Evolutionary conservation across 1,140 invertebrate species (phyloP).

Genomic region (Belonocnema kinseyi): DNA sequence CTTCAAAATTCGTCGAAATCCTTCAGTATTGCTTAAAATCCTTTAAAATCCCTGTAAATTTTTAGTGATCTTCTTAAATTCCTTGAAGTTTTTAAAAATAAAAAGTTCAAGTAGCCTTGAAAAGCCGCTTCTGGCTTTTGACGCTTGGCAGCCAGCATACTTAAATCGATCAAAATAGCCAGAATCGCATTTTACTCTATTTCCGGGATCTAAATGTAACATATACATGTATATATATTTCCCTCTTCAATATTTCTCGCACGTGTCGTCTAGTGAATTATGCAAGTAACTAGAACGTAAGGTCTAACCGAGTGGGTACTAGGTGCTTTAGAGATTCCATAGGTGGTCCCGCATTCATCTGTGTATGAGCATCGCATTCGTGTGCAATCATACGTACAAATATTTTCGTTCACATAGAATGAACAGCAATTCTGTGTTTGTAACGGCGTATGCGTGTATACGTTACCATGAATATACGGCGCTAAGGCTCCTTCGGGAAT

Average conservation of each 20-base stretch:
- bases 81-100: no score
- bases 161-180: not conserved
- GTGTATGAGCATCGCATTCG: conserved; percentile 13
- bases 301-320: conserved; percentile 33
- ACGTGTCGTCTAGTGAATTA: conserved; percentile 40
- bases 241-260: conserved; percentile 27
- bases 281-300: conserved; percentile 34
- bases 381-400: conserved; percentile 6
- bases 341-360: not conserved
- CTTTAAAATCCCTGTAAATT: no score
- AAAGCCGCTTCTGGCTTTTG: no score
- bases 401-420: not conserved
- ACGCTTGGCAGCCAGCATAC: not conserved
- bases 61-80: no score
- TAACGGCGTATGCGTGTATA: not conserved
- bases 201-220: not conserved
- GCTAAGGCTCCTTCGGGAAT: conserved; percentile 34
- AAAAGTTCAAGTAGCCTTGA: no score
- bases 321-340: conserved; percentile 17
- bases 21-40: no score
- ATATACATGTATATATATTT: conserved; percentile 15
- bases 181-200: not conserved
- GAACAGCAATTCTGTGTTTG: conserved; percentile 13
- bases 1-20: no score
- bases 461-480: conserved; percentile 35